Percentiles rank a stretch among this genome's conserved stretches.
phyloP scores from a whole-genome alignment of 2,888 invertebrate species.

The Yponomeuta sedellus region DNA sequence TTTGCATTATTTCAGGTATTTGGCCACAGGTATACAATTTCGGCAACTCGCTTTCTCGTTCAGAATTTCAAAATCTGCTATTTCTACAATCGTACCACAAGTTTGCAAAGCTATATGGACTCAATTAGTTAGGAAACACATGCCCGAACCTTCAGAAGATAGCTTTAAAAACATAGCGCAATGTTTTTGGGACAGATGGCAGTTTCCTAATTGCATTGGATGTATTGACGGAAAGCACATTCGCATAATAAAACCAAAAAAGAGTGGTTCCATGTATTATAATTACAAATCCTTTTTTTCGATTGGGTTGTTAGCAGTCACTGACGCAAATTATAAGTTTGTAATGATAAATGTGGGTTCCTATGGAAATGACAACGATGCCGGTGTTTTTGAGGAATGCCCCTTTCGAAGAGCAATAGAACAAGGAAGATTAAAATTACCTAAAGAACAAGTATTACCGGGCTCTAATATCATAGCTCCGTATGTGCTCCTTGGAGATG shows the following conservation, averaged over 20 bases:
- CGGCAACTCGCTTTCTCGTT: slow-evolving; percentile 26
- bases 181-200: slow-evolving; percentile 19
- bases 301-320: slow-evolving; percentile 21
- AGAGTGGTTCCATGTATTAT: slow-evolving; percentile 21
- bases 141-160: slow-evolving; percentile 17
- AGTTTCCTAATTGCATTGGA: slow-evolving; percentile 12
- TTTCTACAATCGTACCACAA: slow-evolving; percentile 23
- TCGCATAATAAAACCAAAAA: slow-evolving; percentile 21
- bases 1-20: slow-evolving; percentile 18
- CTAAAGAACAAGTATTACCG: slow-evolving; percentile 24
- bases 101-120: too few relatives aligned
- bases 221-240: slow-evolving; percentile 25
- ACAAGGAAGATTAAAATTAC: slow-evolving; percentile 24
- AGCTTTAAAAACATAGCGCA: slow-evolving; percentile 23
- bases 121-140: too few relatives aligned
- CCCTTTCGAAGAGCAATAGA: slow-evolving; percentile 20
- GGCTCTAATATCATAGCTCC: slow-evolving; percentile 19
- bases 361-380: slow-evolving; percentile 26
- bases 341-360: slow-evolving; percentile 25
- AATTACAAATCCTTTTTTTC: slow-evolving; percentile 24
- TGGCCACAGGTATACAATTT: slow-evolving; percentile 25
- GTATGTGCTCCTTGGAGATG: slow-evolving; percentile 20
- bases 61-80: slow-evolving; percentile 27
- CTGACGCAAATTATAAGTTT: slow-evolving; percentile 24
- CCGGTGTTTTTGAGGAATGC: slow-evolving; percentile 23